These are phyloP conservation scores for Sebastiscus albofasciatus DNA, from an alignment of 2,797 vertebrate species.

Conservation along the genomic window DNA sequence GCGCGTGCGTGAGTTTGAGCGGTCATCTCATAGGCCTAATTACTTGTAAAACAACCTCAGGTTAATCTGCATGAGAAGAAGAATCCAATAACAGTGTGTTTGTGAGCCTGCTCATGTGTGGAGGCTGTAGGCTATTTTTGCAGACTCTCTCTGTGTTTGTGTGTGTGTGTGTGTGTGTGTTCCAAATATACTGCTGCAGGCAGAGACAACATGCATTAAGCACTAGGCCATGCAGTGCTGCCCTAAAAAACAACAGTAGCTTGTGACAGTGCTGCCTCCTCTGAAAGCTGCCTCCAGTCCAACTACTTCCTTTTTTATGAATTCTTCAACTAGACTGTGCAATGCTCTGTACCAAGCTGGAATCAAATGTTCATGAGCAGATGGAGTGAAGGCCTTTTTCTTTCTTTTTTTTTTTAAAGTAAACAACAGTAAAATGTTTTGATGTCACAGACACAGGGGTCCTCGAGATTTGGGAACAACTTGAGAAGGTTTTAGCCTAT, in stretches of 20 bases:
- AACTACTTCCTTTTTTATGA: background rate
- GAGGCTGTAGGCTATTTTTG: background rate
- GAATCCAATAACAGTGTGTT: background rate
- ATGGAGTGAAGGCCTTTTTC: background rate
- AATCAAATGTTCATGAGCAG: background rate
- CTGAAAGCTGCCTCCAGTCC: background rate
- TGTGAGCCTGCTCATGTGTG: background rate
- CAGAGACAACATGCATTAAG: background rate
- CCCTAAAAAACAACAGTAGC: background rate
- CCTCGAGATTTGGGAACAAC: background rate
- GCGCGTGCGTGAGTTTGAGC: background rate
- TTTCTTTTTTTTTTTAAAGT: background rate
- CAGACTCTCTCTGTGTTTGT: background rate
- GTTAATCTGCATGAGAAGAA: background rate
- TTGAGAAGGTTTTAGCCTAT: background rate
- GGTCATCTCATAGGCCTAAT: background rate
- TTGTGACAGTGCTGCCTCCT: conserved; percentile 3
- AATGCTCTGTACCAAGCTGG: conserved; percentile 19
- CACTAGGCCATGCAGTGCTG: conserved; percentile 8
- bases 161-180: background rate
- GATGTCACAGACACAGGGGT: background rate
- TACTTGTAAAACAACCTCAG: background rate
- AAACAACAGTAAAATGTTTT: background rate
- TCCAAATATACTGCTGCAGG: background rate
- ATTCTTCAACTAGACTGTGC: conserved; percentile 44